Base-by-base conservation (phyloP, 2,888 invertebrate genomes). In the Venusia cambrica region DNA sequence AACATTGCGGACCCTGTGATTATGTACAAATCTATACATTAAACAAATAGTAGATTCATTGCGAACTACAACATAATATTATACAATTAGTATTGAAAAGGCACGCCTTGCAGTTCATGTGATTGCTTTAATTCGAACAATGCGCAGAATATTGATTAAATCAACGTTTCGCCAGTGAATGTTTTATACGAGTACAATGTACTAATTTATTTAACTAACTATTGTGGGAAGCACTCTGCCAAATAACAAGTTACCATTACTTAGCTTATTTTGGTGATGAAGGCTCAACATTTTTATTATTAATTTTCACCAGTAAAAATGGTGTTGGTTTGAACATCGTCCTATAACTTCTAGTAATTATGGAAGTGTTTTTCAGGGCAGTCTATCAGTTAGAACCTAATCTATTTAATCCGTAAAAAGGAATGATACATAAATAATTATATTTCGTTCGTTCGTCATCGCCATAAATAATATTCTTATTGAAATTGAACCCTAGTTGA, bases 41-140 rank as follows among this genome's bases (percentile, higher is more conserved):
- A 54, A 49, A 51, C 55, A 52, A 47, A 58, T 54, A 48, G 45
- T 50, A 46, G 38, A 48, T 28, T 48, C 41, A 51, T 37, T 46
- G 45, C 44, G 42, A 56, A 52, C 42, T 53, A 34, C 15, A 27
- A 32, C n/a, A n/a, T 58, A 61, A 59, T 49, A 63, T 62, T 62
- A 50, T 45, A 51, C 43, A 56, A 48, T 48, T 54, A n/a, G n/a
- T n/a, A 62, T 58, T 54, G 10, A 26, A 62, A 72, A 73, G 73
- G 73, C 73, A 73, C 73, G 54, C 56, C 58, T 59, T 41, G 27
- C 25, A 17, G 27, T 28, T 38, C 22, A 30, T 15, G 21, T 24
- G 30, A 35, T 42, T 32, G 34, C 26, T 36, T 25, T n/a, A n/a
- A 34, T 24, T 29, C 29, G 22, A 16, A 33, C 10, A 27, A 31